These are phyloP conservation scores for Thunnus thynnus DNA, from an alignment of 2,113 vertebrate species.

Conservation along the genomic window DNA sequence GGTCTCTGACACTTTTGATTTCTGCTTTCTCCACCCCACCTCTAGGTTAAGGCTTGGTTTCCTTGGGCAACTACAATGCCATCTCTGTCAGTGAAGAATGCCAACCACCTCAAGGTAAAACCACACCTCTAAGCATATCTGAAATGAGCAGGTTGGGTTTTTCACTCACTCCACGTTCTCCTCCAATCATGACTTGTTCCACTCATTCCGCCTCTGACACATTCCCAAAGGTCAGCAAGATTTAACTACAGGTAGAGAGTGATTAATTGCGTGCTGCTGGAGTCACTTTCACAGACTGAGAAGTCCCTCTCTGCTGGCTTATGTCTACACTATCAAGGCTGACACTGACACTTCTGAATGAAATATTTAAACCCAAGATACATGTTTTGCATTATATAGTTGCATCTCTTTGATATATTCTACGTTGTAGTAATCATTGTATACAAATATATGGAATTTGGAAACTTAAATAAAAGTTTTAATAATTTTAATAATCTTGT, in stretches of 20 bases:
- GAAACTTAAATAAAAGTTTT: too few species aligned
- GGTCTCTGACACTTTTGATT: background rate
- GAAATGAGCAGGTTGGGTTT: background rate
- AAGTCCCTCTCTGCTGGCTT: background rate
- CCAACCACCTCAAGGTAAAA: conserved; percentile 46
- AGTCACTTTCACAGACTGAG: background rate
- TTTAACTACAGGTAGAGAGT: background rate
- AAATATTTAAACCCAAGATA: too few species aligned
- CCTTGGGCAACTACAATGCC: background rate
- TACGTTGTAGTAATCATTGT: too few species aligned
- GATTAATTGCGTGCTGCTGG: conserved; percentile 10
- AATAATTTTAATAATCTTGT: too few species aligned
- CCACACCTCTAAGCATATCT: conserved; percentile 35
- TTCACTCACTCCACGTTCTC: conserved; percentile 1
- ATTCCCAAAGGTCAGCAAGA: conserved; percentile 6
- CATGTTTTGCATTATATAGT: too few species aligned
- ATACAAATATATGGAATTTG: too few species aligned
- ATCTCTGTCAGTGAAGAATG: conserved; percentile 47
- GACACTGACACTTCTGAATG: background rate
- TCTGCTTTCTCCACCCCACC: background rate
- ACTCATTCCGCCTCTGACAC: background rate
- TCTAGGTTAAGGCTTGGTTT: conserved; percentile 39
- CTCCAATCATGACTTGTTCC: background rate
- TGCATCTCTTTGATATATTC: too few species aligned
- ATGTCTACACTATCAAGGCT: background rate